Base-by-base conservation (phyloP, 2,797 vertebrate genomes). In the Thamnophis elegans region DNA sequence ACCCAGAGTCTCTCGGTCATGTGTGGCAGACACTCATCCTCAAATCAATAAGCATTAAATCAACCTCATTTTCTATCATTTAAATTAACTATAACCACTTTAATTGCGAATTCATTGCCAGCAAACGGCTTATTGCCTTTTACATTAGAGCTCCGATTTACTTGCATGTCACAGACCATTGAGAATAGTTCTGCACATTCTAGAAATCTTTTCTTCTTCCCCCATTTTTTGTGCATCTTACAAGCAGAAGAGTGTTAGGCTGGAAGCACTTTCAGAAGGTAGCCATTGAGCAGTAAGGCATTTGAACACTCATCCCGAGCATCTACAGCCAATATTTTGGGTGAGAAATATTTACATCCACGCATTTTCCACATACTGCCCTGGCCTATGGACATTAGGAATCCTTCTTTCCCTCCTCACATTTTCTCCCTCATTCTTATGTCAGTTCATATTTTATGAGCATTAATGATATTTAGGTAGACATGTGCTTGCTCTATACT, bases 61-160 rank as follows among this genome's bases (percentile, higher is more conserved):
- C 96, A 95, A 96, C 86, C 96, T 96, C 94, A 96, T 96, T 96
- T 96, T 96, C 93, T 95, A 92, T 95, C 96, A 95, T 96, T 97
- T 96, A 97, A 96, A 96, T 97, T 95, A 97, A 96, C 96, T 95
- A 95, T 95, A 96, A 95, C 96, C 97, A 95, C 96, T 97, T 97
- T 97, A 95, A 96, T 97, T 94, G 93, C 94, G 92, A 95, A 96
- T 95, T 96, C 96, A 95, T 96, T 91, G 96, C 95, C 96, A 95
- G 96, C 95, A 95, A 96, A 96, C 92, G 94, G 96, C 95, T 96
- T 95, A 95, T 96, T 95, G 96, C 92, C 87, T 95, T 95, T 96
- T 95, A 95, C 95, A 94, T 95, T 95, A 95, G 91, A 92, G 95
- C 94, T 68, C 91, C 95, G 95, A 96, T 96, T 96, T 94, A 95